Base-by-base conservation (phyloP, 2,797 vertebrate species). In the Sparus aurata region DNA sequence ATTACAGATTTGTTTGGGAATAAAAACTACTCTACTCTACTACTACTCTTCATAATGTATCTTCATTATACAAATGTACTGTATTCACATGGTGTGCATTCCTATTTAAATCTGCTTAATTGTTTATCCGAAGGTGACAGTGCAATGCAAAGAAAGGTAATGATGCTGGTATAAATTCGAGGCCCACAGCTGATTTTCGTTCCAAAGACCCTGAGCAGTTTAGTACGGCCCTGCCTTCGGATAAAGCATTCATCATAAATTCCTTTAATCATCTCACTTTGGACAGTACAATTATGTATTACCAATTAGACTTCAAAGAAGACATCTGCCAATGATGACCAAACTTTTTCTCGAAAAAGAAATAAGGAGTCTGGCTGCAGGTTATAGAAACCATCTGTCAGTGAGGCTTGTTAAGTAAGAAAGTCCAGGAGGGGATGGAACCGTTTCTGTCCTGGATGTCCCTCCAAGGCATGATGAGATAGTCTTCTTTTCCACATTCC, bases 381-480 rank as follows among this genome's bases (percentile, higher is more conserved):
- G 60, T 77, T 79, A 77, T 43, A 80, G 47, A 68, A 85, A 89
- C 79, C 84, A 87, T 84, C 75, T 89, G 89, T 80, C 71, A 59
- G 41, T 4, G 66, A 75, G 65, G 64, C 61, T 83, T 62, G 79
- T 82, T 72, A 78, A 85, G 80, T 50, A 49, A 63, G 66, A 66
- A 67, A 22, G 38, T 66, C 75, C 34, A 58, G 25, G 25, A 73
- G 62, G 22, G 54, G 34, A 71, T 50, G 43, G 25, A 76, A 70
- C 47, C 52, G 66, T 63, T 68, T 62, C 45, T 72, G 54, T 75
- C 65, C 72, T 65, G 66, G 52, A 63, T 79, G 80, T 47, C 80
- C 52, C 55, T 77, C 60, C 18, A 2, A 58, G 60, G 61, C 54
- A 62, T 17, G 23, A 23, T 69, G 65, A 57, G 38, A 70, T 66